Evolutionary conservation across 2,113 vertebrate genomes (phyloP).

Genomic region (Catharus bicknelli): DNA sequence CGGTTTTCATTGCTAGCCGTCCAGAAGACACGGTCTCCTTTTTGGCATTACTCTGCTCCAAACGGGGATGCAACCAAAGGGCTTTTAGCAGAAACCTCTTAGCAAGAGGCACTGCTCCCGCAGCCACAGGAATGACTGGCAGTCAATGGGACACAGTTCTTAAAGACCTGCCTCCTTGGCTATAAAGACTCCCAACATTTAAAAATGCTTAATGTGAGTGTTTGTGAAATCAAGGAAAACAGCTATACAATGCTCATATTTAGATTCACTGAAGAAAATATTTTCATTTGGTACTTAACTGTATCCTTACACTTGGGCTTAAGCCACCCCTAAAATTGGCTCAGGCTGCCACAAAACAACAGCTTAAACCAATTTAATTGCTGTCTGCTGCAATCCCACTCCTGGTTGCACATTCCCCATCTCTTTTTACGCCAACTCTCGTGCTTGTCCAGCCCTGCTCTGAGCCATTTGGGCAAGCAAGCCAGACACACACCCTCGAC

Average conservation of each 20-base stretch:
- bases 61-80: background rate
- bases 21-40: background rate
- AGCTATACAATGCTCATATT: background rate
- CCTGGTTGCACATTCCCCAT: background rate
- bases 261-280: background rate
- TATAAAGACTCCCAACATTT: background rate
- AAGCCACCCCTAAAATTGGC: conserved; percentile 16
- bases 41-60: background rate
- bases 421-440: background rate
- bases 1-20: background rate
- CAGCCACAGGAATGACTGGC: background rate
- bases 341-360: conserved; percentile 23
- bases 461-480: background rate
- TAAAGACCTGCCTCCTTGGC: background rate
- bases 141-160: background rate
- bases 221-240: background rate
- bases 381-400: background rate
- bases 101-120: background rate
- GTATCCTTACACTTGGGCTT: background rate
- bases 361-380: conserved; percentile 46
- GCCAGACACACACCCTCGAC: background rate
- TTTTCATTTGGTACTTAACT: background rate
- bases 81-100: background rate
- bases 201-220: background rate
- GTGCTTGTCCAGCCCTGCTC: background rate